Evolutionary conservation across 2,113 vertebrate genomes (phyloP), one percentile per base, ranked within the genome.

Genomic region (Sebastes fasciatus): DNA sequence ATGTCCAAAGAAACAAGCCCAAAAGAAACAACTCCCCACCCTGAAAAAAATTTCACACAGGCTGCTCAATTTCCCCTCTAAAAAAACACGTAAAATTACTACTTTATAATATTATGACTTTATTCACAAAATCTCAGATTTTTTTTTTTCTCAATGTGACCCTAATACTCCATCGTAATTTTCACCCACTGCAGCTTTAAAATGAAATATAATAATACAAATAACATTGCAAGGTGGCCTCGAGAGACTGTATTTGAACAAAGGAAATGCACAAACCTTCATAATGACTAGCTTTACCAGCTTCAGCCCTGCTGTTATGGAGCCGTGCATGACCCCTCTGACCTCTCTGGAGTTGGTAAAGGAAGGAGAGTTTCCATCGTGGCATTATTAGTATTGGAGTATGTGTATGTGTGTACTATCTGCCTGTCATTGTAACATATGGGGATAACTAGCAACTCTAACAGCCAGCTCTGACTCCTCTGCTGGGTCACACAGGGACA

Each of bases 401-500:
- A 6, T 64, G 40, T 79, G 62, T 77, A 26, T 74, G 72, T 21
- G n/a, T 43, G 61, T 42, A 54, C 48, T 58, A 43, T 78, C 48
- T 79, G 62, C 76, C 79, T 67, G 52, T 74, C 62, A 71, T 3
- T 48, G 58, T 43, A 74, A 79, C 81, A 79, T 70, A 83, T 70
- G 58, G 70, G 42, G 40, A 74, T 52, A 77, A 77, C 79, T 62
- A 76, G 49, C 63, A 71, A 73, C 12, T 48, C 58, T 63, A 61
- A 57, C 78, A 80, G 85, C 51, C 76, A 82, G 81, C 76, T 61
- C 67, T 0, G 48, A 79, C 69, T 74, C 52, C 68, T 86, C 74
- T 14, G 2, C 74, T 45, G 74, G 88, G 92, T 91, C 90, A 91
- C 67, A 16, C 67, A 14, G 80, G 92, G 90, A 87, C 86, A 86